These are phyloP conservation scores for Vulpes vulpes DNA, from an alignment of 2,113 vertebrate genomes.

Conservation along the genomic window DNA sequence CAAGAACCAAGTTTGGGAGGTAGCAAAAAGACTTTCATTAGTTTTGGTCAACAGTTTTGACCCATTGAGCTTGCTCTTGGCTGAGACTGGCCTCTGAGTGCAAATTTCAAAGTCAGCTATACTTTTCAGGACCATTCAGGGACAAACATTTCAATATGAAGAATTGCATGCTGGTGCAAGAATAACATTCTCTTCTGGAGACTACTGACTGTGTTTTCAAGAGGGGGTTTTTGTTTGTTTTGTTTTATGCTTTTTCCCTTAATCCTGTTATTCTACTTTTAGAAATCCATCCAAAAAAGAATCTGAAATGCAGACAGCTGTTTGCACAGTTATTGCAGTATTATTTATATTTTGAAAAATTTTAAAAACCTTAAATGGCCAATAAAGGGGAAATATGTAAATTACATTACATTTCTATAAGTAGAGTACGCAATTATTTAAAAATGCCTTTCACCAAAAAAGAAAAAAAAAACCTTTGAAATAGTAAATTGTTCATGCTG, in stretches of 20 bases:
- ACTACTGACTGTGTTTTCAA: not conserved
- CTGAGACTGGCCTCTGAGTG: not conserved
- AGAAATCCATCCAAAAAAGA: not conserved
- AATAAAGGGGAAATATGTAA: not conserved
- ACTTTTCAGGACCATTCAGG: not conserved
- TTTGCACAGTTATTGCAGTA: not conserved
- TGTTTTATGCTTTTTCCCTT: not conserved
- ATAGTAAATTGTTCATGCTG: not conserved
- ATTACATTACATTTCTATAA: not conserved
- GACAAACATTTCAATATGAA: not conserved
- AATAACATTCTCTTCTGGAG: not conserved
- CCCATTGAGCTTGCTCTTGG: not conserved
- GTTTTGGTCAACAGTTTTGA: not conserved
- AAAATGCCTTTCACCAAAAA: not conserved
- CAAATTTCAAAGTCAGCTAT: not conserved
- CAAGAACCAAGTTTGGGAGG: not conserved
- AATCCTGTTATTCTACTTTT: not conserved
- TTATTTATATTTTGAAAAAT: conserved; percentile 12
- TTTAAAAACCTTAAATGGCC: not conserved
- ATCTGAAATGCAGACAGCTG: not conserved
- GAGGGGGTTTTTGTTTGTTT: not conserved
- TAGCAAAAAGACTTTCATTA: not conserved
- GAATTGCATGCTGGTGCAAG: not conserved
- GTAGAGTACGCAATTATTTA: not conserved
- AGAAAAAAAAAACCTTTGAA: not conserved